A percentile compares a stretch with the other conserved stretches of the same genome.
These are phyloP conservation scores for Heliothis peltigera DNA, from an alignment of 2,888 invertebrate species.

Conservation along the genomic window DNA sequence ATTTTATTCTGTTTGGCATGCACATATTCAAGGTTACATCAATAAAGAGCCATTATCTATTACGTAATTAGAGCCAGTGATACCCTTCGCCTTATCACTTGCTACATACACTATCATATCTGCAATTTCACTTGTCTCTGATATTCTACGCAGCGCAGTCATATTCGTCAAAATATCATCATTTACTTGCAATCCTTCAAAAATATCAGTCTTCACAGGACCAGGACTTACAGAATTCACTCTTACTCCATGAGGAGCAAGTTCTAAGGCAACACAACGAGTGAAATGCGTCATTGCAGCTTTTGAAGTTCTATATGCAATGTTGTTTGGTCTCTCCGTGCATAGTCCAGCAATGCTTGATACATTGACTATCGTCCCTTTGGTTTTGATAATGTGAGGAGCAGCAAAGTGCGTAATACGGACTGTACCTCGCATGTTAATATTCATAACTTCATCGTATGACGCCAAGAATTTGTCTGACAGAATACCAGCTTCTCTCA, in stretches of 20 bases:
- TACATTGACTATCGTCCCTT: conserved; percentile 69
- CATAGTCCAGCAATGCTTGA: conserved; percentile 72
- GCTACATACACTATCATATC: conserved; percentile 64
- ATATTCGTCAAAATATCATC: not conserved
- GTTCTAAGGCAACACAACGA: conserved; percentile 88
- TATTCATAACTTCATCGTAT: conserved; percentile 62
- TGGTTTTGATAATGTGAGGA: conserved; percentile 62
- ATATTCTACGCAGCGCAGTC: conserved; percentile 43
- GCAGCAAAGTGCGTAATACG: conserved; percentile 59
- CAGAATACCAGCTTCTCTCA: conserved; percentile 37
- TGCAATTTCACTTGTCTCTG: conserved; percentile 46
- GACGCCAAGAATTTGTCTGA: conserved; percentile 46
- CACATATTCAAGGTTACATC: conserved; percentile 4
- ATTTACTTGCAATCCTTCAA: conserved; percentile 4
- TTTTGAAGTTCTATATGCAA: conserved; percentile 62
- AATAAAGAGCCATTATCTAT: conserved; percentile 55
- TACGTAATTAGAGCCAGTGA: conserved; percentile 63
- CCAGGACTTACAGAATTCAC: conserved; percentile 82
- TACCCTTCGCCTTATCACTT: conserved; percentile 66
- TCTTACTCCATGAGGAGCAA: conserved; percentile 92
- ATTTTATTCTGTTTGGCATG: not conserved
- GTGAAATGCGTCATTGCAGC: conserved; percentile 70
- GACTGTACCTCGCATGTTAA: conserved; percentile 61
- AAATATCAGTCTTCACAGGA: conserved; percentile 85
- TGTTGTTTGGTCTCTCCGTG: conserved; percentile 90